phyloP scores from a whole-genome alignment of 2,113 vertebrate species.

The Myotis brandtii region DNA sequence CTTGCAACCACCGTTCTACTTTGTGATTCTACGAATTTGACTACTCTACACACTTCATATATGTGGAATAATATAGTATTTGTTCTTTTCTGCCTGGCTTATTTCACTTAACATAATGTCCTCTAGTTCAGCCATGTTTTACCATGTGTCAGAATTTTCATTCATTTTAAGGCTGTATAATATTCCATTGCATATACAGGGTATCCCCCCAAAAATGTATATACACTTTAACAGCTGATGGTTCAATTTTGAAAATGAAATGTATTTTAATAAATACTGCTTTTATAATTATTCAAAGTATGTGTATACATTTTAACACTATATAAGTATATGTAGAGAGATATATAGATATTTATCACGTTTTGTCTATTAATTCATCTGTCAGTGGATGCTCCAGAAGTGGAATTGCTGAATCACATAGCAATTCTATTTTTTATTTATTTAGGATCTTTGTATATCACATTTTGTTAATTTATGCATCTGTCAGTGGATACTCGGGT shows the following conservation, averaged over 20 bases:
- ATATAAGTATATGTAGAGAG: too few relatives aligned
- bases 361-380: constrained; percentile 9
- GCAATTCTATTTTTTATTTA: not conserved
- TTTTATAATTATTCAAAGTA: too few relatives aligned
- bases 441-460: not conserved
- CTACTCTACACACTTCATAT: not conserved
- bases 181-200: not conserved
- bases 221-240: too few relatives aligned
- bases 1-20: not conserved
- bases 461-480: constrained; percentile 16
- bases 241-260: too few relatives aligned
- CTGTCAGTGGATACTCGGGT: not conserved
- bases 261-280: too few relatives aligned
- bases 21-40: not conserved
- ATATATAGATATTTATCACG: not conserved
- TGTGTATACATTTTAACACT: too few relatives aligned
- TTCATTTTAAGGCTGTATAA: not conserved
- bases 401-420: not conserved
- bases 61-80: not conserved
- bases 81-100: not conserved
- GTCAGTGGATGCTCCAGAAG: not conserved
- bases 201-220: too few relatives aligned
- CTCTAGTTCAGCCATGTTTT: not conserved
- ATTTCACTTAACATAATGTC: not conserved
- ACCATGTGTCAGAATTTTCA: not conserved